These are phyloP conservation scores for Philereme vetulata DNA, from an alignment of 2,888 invertebrate genomes.

Conservation along the genomic window DNA sequence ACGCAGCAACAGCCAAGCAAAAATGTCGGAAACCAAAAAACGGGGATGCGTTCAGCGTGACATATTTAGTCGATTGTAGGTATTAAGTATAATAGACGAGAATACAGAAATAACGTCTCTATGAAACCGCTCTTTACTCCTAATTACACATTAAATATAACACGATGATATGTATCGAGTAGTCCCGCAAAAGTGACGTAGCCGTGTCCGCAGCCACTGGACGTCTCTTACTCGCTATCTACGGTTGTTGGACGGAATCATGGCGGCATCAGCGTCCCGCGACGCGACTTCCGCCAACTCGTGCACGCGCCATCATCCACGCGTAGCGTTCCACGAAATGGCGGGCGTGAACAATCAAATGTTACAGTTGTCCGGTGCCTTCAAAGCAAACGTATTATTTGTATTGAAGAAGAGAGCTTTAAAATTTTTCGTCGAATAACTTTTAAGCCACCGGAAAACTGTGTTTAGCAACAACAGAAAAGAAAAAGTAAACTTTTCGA, in stretches of 20 bases:
- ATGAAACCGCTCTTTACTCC: constrained; percentile 81
- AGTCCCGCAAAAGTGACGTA: constrained; percentile 86
- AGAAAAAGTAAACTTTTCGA: constrained; percentile 74
- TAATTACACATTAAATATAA: constrained; percentile 85
- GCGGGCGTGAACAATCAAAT: constrained; percentile 46
- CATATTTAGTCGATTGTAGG: constrained; percentile 76
- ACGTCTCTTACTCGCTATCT: constrained; percentile 84
- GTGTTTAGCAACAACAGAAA: constrained; percentile 56
- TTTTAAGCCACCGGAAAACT: constrained; percentile 49
- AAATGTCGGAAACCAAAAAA: constrained; percentile 55
- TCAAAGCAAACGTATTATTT: constrained; percentile 31
- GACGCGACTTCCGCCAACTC: constrained; percentile 39
- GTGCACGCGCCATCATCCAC: constrained; percentile 28
- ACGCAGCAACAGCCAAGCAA: constrained; percentile 63
- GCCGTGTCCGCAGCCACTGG: constrained; percentile 83
- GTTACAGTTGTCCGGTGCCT: constrained; percentile 46
- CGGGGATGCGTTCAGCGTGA: constrained; percentile 68
- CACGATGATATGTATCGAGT: constrained; percentile 89
- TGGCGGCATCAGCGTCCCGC: constrained; percentile 73
- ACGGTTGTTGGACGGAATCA: constrained; percentile 84
- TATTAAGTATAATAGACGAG: constrained; percentile 73
- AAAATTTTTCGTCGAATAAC: constrained; percentile 42
- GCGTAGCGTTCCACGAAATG: constrained; percentile 41
- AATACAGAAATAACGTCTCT: constrained; percentile 83
- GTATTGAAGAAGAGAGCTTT: constrained; percentile 54